phyloP scores from a whole-genome alignment of 2,888 invertebrate species.

The Euphydryas editha region DNA sequence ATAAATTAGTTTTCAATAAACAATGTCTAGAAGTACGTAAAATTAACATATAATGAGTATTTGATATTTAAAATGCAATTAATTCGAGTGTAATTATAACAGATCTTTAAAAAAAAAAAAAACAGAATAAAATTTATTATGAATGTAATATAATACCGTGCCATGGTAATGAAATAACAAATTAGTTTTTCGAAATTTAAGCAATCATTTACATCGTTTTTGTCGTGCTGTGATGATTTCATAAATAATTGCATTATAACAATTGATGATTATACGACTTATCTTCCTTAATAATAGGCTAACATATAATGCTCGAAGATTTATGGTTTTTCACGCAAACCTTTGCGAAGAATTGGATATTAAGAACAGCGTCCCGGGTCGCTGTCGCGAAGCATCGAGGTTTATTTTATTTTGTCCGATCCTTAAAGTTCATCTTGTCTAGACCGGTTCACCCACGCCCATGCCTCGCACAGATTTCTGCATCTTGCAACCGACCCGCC shows the following conservation, averaged over 20 bases:
- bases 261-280: constrained; percentile 34
- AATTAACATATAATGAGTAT: no score
- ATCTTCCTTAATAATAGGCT: constrained; percentile 35
- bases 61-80: no score
- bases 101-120: neutral
- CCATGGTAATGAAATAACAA: neutral
- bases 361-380: constrained; percentile 57
- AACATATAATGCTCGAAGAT: constrained; percentile 34
- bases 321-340: constrained; percentile 35
- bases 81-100: no score
- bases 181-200: constrained; percentile 3
- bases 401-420: constrained; percentile 78
- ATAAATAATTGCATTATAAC: constrained; percentile 34
- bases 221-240: constrained; percentile 7
- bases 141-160: no score
- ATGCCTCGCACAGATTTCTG: constrained; percentile 80
- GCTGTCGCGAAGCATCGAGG: constrained; percentile 68
- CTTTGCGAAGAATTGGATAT: constrained; percentile 58
- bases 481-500: constrained; percentile 79
- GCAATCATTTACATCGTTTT: constrained; percentile 10
- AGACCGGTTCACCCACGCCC: constrained; percentile 80
- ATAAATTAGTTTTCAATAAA: constrained; percentile 17
- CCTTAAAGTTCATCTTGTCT: constrained; percentile 81
- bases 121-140: neutral
- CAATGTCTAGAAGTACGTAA: neutral